Evolutionary conservation across 2,888 invertebrate genomes (phyloP).

Genomic region (Rambutsinella grinnellia): DNA sequence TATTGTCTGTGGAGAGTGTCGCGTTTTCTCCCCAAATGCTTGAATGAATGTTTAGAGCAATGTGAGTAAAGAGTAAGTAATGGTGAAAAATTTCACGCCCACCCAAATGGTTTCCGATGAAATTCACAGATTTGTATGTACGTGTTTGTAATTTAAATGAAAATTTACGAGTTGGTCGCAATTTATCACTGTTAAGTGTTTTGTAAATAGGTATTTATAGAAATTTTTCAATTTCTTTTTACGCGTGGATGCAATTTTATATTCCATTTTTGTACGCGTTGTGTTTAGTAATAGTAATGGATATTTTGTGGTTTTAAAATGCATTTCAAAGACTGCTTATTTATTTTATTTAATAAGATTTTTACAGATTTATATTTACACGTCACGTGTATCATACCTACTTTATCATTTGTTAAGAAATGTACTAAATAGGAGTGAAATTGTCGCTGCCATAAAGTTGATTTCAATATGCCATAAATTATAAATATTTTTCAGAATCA

Average conservation of each 20-base stretch:
- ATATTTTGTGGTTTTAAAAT: constrained; percentile 1
- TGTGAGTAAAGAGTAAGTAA: not conserved
- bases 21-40: not conserved
- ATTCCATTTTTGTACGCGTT: not conserved
- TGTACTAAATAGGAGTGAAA: no score
- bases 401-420: no score
- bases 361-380: no score
- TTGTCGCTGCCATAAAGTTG: no score
- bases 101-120: not conserved
- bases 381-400: no score
- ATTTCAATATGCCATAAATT: no score
- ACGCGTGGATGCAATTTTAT: not conserved
- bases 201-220: not conserved
- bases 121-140: not conserved
- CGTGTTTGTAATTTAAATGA: not conserved
- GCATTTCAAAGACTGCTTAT: constrained; percentile 16
- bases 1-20: constrained; percentile 28
- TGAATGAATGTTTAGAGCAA: no score
- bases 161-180: not conserved
- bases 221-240: not conserved
- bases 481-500: no score
- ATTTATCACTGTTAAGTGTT: constrained; percentile 2
- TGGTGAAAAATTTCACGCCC: constrained; percentile 6
- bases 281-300: no score
- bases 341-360: not conserved